A percentile compares a stretch with the other conserved stretches of the same genome.
Evolutionary conservation across 2,888 invertebrate genomes (phyloP).

Genomic region (Caenorhabditis japonica): DNA sequence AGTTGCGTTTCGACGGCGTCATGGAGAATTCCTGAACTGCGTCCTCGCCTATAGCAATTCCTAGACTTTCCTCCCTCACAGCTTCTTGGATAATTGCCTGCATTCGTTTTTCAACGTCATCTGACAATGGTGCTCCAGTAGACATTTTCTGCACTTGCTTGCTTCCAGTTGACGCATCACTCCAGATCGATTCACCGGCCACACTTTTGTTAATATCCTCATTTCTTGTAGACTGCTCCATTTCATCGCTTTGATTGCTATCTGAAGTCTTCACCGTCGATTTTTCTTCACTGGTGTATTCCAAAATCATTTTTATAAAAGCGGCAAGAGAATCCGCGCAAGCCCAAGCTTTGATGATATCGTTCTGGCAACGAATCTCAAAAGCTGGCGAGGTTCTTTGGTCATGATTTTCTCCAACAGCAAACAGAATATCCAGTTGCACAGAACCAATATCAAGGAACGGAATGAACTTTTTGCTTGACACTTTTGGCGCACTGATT

Average conservation of each 20-base stretch:
- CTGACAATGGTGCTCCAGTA: slow-evolving; percentile 16
- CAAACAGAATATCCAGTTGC: slow-evolving; percentile 58
- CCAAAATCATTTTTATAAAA: slow-evolving; percentile 63
- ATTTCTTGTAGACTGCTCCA: slow-evolving; percentile 2
- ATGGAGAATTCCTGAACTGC: slow-evolving; percentile 54
- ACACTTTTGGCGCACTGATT: slow-evolving; percentile 9
- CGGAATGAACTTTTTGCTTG: slow-evolving; percentile 51
- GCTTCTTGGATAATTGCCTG: slow-evolving; percentile 64
- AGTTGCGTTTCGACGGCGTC: slow-evolving; percentile 1
- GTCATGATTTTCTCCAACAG: slow-evolving; percentile 36
- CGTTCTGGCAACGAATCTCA: slow-evolving; percentile 58
- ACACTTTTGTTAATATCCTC: slow-evolving; percentile 26
- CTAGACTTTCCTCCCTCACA: slow-evolving; percentile 39
- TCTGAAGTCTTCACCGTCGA: slow-evolving; percentile 24
- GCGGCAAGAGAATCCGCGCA: slow-evolving; percentile 74
- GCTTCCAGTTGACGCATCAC: slow-evolving; percentile 37
- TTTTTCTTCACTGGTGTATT: slow-evolving; percentile 64
- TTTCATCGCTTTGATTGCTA: slow-evolving; percentile 14
- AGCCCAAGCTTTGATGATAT: slow-evolving; percentile 65
- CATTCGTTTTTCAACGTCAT: slow-evolving; percentile 30
- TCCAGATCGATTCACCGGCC: slow-evolving; percentile 45
- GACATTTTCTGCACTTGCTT: slow-evolving; percentile 31
- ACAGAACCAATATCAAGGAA: slow-evolving; percentile 62
- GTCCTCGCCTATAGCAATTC: slow-evolving; percentile 53
- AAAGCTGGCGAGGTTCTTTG: slow-evolving; percentile 53